phyloP scores from a whole-genome alignment of 2,797 vertebrate genomes.

The Percopsis omiscomaycus region DNA sequence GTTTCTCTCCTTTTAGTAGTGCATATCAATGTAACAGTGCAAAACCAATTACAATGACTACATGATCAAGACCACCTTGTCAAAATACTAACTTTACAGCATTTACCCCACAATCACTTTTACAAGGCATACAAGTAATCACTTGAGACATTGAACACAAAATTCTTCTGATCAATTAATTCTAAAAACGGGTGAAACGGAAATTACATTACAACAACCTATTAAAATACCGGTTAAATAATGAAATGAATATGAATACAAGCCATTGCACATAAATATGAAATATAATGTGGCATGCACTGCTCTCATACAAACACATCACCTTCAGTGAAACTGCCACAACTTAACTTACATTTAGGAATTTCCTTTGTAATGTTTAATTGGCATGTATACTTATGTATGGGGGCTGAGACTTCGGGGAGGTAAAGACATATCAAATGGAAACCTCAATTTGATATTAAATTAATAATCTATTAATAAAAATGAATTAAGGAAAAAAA shows the following conservation, averaged over 20 bases:
- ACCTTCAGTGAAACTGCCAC: constrained; percentile 8
- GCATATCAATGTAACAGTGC: constrained; percentile 80
- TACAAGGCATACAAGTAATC: constrained; percentile 64
- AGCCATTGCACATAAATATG: constrained; percentile 53
- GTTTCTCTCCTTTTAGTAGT: constrained; percentile 73
- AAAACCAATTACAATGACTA: constrained; percentile 74
- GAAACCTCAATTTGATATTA: background rate
- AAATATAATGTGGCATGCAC: constrained; percentile 41
- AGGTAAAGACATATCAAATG: constrained; percentile 7
- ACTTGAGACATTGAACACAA: constrained; percentile 60
- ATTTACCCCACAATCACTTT: constrained; percentile 65
- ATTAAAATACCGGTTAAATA: background rate
- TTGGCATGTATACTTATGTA: constrained; percentile 26
- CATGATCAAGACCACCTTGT: constrained; percentile 61
- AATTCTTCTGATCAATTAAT: constrained; percentile 52
- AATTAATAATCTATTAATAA: too few relatives aligned
- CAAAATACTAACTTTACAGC: constrained; percentile 60
- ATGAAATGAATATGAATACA: constrained; percentile 35
- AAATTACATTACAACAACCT: constrained; percentile 41
- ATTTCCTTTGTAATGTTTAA: constrained; percentile 56
- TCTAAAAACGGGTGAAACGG: constrained; percentile 47
- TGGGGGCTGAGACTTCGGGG: constrained; percentile 7
- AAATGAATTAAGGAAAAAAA: too few relatives aligned
- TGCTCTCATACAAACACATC: constrained; percentile 28
- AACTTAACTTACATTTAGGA: constrained; percentile 21